Evolutionary conservation across 2,888 invertebrate genomes (phyloP).

Genomic region (Penaeus monodon): DNA sequence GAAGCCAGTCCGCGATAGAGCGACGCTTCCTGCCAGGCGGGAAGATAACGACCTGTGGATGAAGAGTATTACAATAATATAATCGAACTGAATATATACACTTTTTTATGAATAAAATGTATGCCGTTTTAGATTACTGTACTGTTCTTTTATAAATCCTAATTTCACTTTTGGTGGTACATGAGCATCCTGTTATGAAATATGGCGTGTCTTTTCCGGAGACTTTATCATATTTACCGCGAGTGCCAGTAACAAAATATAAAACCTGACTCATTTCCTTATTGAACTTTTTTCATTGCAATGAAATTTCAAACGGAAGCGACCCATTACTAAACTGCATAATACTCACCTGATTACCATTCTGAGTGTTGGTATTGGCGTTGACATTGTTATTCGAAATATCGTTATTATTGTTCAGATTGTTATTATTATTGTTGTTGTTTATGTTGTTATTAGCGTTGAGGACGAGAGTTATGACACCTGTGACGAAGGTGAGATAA

Average conservation of each 20-base stretch:
- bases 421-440: slow-evolving; percentile 32
- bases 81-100: too few species aligned
- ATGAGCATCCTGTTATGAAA: background rate
- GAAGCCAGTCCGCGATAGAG: too few species aligned
- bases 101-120: too few species aligned
- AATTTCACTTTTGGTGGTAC: background rate
- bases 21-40: slow-evolving; percentile 13
- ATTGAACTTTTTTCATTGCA: too few species aligned
- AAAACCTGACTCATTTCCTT: too few species aligned
- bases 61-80: too few species aligned
- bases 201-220: too few species aligned
- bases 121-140: too few species aligned
- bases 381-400: slow-evolving; percentile 19
- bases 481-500: slow-evolving; percentile 45
- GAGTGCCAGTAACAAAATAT: too few species aligned
- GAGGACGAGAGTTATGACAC: slow-evolving; percentile 37
- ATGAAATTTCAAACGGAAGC: too few species aligned
- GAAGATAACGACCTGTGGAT: slow-evolving; percentile 15
- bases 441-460: slow-evolving; percentile 30
- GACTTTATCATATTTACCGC: too few species aligned
- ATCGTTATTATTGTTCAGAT: slow-evolving; percentile 28
- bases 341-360: slow-evolving; percentile 11
- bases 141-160: too few species aligned
- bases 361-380: slow-evolving; percentile 24
- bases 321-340: background rate